These are phyloP conservation scores for Hirudinaria manillensis DNA, from an alignment of 2,888 invertebrate genomes.

Conservation along the genomic window DNA sequence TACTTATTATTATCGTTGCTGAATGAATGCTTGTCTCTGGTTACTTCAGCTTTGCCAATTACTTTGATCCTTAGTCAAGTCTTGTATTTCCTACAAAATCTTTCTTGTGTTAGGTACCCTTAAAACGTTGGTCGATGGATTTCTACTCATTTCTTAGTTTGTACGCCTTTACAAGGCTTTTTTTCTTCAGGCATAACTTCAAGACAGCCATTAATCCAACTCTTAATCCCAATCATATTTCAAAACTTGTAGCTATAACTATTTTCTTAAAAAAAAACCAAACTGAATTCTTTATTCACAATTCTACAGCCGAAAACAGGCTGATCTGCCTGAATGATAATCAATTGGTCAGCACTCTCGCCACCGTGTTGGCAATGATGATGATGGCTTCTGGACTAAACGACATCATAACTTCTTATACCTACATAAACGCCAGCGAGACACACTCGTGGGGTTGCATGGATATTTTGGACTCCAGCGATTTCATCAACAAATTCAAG, in stretches of 20 bases:
- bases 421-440: conserved; percentile 2
- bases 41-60: too few species aligned
- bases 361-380: not conserved
- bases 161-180: too few species aligned
- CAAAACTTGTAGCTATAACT: too few species aligned
- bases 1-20: not conserved
- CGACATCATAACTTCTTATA: conserved; percentile 3
- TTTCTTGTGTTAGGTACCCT: too few species aligned
- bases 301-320: conserved; percentile 11
- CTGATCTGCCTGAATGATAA: not conserved
- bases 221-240: too few species aligned
- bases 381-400: conserved; percentile 8
- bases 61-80: too few species aligned
- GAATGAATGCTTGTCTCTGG: not conserved
- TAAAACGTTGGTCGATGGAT: too few species aligned
- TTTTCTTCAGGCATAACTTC: too few species aligned
- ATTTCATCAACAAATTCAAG: not conserved
- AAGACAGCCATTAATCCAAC: too few species aligned
- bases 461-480: not conserved
- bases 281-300: not conserved
- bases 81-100: too few species aligned
- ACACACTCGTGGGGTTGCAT: conserved; percentile 8
- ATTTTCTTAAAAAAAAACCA: too few species aligned
- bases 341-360: conserved; percentile 21
- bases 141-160: too few species aligned